phyloP scores from a whole-genome alignment of 2,113 vertebrate species.

The Apus apus region DNA sequence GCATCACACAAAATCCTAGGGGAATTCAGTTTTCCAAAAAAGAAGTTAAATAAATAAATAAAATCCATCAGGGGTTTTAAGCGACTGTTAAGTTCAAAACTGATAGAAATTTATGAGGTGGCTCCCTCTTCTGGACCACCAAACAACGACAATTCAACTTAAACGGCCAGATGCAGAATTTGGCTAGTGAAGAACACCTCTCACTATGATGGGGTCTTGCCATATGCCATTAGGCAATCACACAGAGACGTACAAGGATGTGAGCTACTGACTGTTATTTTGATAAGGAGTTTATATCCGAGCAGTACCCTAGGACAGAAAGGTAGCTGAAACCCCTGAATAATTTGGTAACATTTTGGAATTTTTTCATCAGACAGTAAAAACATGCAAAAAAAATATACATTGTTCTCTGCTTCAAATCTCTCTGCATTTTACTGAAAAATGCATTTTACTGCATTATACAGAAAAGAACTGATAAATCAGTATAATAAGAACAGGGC shows the following conservation, averaged over 20 bases:
- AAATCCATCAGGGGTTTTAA: neutral
- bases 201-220: neutral
- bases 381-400: neutral
- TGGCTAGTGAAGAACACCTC: neutral
- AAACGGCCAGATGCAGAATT: neutral
- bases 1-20: neutral
- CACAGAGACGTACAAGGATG: neutral
- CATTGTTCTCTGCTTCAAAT: neutral
- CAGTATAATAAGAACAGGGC: neutral
- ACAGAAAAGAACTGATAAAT: neutral
- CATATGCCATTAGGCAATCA: neutral
- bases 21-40: neutral
- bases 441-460: neutral
- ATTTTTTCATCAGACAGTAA: neutral
- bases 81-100: neutral
- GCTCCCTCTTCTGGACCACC: conserved; percentile 65
- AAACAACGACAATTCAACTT: neutral
- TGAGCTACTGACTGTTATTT: neutral
- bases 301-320: neutral
- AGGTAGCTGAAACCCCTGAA: neutral
- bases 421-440: neutral
- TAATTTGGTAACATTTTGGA: neutral
- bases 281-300: neutral
- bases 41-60: neutral
- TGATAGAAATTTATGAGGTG: conserved; percentile 33